phyloP scores from a whole-genome alignment of 2,113 vertebrate genomes.

The Entomyzon cyanotis region DNA sequence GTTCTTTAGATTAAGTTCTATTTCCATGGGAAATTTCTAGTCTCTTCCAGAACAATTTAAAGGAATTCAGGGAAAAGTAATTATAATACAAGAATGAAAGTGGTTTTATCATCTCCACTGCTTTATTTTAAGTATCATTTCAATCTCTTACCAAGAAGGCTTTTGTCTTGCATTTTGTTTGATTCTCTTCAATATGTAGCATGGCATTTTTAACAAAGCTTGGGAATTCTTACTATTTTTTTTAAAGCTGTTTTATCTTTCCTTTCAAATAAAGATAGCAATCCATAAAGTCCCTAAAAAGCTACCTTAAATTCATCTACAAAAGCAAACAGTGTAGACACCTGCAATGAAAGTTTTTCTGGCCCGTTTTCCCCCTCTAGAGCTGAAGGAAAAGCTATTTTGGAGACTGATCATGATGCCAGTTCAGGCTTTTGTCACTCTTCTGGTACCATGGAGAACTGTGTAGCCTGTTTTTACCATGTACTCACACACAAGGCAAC shows the following conservation, averaged over 20 bases:
- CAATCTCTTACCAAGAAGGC: not conserved
- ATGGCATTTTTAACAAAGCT: not conserved
- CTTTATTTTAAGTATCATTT: not conserved
- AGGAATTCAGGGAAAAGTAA: not conserved
- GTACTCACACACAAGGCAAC: not conserved
- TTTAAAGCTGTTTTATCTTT: not conserved
- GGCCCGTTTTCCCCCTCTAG: not conserved
- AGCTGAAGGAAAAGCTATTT: not conserved
- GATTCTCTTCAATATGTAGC: not conserved
- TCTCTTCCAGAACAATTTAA: not conserved
- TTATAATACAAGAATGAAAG: not conserved
- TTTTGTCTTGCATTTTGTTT: not conserved
- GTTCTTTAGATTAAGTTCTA: not conserved
- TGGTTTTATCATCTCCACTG: not conserved
- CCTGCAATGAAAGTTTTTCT: not conserved
- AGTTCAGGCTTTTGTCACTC: not conserved
- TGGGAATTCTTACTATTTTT: not conserved
- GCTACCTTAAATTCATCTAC: not conserved
- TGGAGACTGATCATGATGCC: not conserved
- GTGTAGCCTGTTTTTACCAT: not conserved
- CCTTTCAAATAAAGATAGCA: not conserved
- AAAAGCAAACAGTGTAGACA: not conserved
- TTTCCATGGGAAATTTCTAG: not conserved
- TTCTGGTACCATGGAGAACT: not conserved
- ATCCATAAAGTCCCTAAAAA: not conserved